A percentile compares a stretch with the other conserved stretches of the same genome.
phyloP scores from a whole-genome alignment of 2,113 vertebrate genomes.

The Megaptera novaeangliae region DNA sequence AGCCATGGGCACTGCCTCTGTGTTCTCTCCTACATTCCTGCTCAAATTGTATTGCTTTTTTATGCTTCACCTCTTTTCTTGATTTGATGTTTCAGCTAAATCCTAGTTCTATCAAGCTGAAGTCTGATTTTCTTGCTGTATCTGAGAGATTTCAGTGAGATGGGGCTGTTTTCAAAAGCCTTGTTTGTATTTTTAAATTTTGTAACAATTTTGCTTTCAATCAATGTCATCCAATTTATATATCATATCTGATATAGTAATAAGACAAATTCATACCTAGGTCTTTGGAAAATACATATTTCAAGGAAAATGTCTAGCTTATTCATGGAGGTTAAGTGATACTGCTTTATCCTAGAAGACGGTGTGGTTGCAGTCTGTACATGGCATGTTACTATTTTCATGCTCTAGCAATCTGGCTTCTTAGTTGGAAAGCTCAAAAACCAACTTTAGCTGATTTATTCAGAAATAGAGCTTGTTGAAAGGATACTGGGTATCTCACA shows the following conservation, averaged over 20 bases:
- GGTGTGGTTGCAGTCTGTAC: background rate
- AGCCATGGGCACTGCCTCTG: background rate
- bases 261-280: background rate
- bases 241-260: background rate
- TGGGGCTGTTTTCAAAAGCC: background rate
- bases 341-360: background rate
- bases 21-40: background rate
- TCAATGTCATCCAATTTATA: background rate
- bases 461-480: slow-evolving; percentile 27
- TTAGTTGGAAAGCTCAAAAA: slow-evolving; percentile 3
- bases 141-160: background rate
- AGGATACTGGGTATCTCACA: background rate
- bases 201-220: background rate
- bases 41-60: background rate
- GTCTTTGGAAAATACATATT: background rate
- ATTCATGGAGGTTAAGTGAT: background rate
- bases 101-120: background rate
- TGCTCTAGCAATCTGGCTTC: background rate
- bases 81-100: background rate
- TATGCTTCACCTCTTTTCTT: background rate
- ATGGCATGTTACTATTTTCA: slow-evolving; percentile 11
- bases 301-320: background rate
- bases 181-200: background rate
- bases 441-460: slow-evolving; percentile 1
- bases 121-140: background rate